Conservation (phyloP, 2,888 invertebrate genomes). For the Pterostichus madidus region DNA sequence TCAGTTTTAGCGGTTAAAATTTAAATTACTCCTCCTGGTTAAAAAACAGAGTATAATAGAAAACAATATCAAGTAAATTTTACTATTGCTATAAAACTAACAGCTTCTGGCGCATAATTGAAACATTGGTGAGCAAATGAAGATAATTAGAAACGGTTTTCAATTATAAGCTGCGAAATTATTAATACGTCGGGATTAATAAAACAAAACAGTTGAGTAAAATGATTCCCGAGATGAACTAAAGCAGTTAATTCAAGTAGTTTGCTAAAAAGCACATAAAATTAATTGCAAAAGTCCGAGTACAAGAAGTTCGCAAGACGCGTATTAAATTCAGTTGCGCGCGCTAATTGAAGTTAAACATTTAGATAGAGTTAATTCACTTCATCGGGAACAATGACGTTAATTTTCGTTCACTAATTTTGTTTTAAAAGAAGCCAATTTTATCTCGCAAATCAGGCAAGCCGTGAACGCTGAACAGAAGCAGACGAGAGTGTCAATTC, state of each 20-base stretch:
- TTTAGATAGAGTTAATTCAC: constrained; percentile 64
- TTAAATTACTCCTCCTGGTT: no score
- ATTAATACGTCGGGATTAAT: constrained; percentile 25
- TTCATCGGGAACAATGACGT: constrained; percentile 62
- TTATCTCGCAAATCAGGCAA: constrained; percentile 63
- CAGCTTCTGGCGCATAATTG: neutral
- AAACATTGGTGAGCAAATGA: neutral
- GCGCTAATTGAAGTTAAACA: constrained; percentile 62
- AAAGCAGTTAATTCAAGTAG: constrained; percentile 48
- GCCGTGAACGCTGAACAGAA: constrained; percentile 5
- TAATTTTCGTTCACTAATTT: constrained; percentile 65
- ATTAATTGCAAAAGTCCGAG: constrained; percentile 47
- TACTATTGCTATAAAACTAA: no score
- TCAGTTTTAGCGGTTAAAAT: no score
- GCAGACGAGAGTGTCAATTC: constrained; percentile 55
- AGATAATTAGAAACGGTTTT: constrained; percentile 21
- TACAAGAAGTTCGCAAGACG: constrained; percentile 43
- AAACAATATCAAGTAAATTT: no score
- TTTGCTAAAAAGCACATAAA: constrained; percentile 55
- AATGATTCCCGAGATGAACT: constrained; percentile 36
- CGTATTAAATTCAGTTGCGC: constrained; percentile 41
- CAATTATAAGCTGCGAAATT: constrained; percentile 33
- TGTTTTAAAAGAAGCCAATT: constrained; percentile 65
- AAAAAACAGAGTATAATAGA: no score
- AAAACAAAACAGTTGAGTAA: constrained; percentile 39